These are phyloP conservation scores for Pygoscelis adeliae DNA, from an alignment of 2,113 vertebrate genomes.

Conservation along the genomic window DNA sequence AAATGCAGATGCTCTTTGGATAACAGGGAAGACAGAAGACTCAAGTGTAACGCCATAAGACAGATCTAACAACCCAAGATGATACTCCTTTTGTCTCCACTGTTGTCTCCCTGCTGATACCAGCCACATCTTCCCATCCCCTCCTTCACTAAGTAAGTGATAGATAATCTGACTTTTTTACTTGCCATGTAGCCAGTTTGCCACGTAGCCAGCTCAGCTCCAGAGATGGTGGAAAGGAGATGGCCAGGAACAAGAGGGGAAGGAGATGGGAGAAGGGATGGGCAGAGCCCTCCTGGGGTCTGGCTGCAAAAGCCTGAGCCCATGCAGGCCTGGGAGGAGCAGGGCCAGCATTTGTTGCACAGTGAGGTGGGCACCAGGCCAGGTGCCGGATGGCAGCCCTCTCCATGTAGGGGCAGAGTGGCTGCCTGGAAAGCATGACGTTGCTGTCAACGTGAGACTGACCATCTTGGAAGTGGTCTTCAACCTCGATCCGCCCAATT, in stretches of 20 bases:
- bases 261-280: not conserved
- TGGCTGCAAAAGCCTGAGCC: not conserved
- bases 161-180: not conserved
- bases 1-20: not conserved
- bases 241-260: not conserved
- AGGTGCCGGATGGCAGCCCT: accelerated
- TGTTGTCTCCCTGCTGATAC: not conserved
- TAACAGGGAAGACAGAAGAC: not conserved
- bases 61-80: not conserved
- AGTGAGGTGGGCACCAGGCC: not conserved
- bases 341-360: not conserved
- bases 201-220: accelerated
- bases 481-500: not conserved
- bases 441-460: not conserved
- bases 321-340: not conserved
- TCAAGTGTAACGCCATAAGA: not conserved
- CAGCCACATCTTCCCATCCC: not conserved
- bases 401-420: accelerated
- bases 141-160: not conserved
- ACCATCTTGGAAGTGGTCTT: not conserved
- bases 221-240: not conserved
- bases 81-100: not conserved
- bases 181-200: not conserved
- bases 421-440: not conserved
- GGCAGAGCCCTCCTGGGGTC: not conserved